phyloP scores from a whole-genome alignment of 2,113 vertebrate species.

The Pomatorhinus ruficollis region DNA sequence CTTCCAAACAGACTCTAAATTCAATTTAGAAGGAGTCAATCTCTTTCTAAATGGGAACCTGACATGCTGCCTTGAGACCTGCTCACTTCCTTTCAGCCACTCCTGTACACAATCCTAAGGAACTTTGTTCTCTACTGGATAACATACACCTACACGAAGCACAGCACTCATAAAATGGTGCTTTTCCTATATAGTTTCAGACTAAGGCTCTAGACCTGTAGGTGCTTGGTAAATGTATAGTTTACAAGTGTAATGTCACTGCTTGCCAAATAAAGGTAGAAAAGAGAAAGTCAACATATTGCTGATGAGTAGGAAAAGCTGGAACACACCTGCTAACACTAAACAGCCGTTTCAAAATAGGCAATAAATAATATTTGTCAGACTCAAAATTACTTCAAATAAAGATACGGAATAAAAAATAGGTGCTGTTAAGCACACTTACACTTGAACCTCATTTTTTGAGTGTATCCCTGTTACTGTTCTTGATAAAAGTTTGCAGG shows the following conservation, averaged over 20 bases:
- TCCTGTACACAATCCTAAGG: not conserved
- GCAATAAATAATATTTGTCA: not conserved
- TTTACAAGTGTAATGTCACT: not conserved
- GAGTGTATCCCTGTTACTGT: fast-evolving
- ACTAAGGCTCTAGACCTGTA: not conserved
- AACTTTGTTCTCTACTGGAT: not conserved
- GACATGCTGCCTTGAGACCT: not conserved
- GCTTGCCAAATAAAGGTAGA: not conserved
- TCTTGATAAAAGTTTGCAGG: not conserved
- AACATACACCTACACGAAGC: not conserved
- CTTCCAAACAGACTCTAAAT: not conserved
- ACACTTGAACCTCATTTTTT: not conserved
- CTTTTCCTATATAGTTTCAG: not conserved
- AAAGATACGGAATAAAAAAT: not conserved
- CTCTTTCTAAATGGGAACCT: not conserved
- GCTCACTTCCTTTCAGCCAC: not conserved
- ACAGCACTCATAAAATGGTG: fast-evolving
- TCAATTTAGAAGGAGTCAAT: not conserved
- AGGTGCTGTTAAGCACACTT: not conserved
- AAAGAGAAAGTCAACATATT: not conserved
- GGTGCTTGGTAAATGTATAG: not conserved
- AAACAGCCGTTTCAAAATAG: not conserved
- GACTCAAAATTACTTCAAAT: not conserved
- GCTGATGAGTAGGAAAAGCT: not conserved
- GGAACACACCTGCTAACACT: not conserved